phyloP scores from a whole-genome alignment of 2,113 vertebrate genomes.

The Periophthalmodon schlosseri region DNA sequence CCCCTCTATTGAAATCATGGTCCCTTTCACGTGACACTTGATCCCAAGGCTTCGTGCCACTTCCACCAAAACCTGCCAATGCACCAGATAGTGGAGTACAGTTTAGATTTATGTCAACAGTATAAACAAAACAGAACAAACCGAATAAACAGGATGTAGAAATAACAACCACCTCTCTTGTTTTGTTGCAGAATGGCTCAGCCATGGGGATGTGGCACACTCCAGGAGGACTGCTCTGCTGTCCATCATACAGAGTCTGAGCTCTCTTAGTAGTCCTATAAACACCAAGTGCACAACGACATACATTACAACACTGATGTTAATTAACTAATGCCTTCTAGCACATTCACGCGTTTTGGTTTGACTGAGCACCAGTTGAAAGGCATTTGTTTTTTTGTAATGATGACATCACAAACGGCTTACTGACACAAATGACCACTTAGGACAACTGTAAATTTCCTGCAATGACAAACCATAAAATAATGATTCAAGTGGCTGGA shows the following conservation, averaged over 20 bases:
- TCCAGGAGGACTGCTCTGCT: conserved; percentile 77
- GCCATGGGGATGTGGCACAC: conserved; percentile 95
- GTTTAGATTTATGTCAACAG: not conserved
- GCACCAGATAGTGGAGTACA: not conserved
- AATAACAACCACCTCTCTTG: conserved; percentile 86
- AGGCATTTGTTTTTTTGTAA: not conserved
- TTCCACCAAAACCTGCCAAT: conserved; percentile 85
- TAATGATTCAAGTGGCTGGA: not conserved
- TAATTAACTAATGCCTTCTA: not conserved
- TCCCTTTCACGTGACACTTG: conserved; percentile 88
- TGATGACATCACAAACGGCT: not conserved
- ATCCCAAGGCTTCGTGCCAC: conserved; percentile 86
- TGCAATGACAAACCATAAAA: not conserved
- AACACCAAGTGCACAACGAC: not conserved
- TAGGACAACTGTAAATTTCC: not conserved
- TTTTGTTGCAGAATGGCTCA: conserved; percentile 92
- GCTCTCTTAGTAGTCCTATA: conserved; percentile 87
- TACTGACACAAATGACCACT: not conserved
- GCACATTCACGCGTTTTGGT: not conserved
- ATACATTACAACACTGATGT: not conserved
- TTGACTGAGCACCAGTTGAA: not conserved
- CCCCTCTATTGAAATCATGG: conserved; percentile 91
- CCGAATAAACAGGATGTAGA: not conserved
- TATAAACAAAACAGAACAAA: too few relatives aligned
- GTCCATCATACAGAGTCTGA: conserved; percentile 90